Base-by-base conservation (phyloP, 2,888 invertebrate genomes). In the Megamerina dolium region DNA sequence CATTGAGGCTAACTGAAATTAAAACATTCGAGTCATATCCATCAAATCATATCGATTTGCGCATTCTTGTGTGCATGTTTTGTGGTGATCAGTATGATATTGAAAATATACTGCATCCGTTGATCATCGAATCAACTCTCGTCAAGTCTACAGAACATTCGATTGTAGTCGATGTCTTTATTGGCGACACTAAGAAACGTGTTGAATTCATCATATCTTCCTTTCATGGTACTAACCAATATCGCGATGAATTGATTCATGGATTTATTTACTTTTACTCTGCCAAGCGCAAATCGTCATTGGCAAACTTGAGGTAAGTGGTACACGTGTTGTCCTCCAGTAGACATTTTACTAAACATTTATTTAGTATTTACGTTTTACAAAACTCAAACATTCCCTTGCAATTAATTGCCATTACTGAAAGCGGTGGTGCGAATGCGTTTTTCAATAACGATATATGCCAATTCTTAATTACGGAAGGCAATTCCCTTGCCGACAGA, bases 231-330 rank as follows among this genome's bases (percentile, higher is more conserved):
- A 91, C 92, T 29, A 87, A 87, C 72, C 87, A 90, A 59, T 91
- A 90, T 69, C 79, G 91, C 55, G 90, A 93, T 69, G 89, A 92
- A 66, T 75, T 94, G 40, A 90, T 92, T 51, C 95, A 96, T 65
- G 96, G 95, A 19, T 93, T 92, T 66, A 90, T 96, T 60, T 79
- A 95, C 51, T 90, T 94, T 47, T 96, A 92, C 71, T 95, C 94
- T 0, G 87, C 93, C 8, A 92, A 93, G 72, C 79, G 95, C 65
- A 90, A 89, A 79, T 94, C 95, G 19, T 95, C 94, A 10, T 77
- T 95, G 54, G 87, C 92, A 5, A 93, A 92, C 31, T 77, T 96
- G 48, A 89, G 86, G 91, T 87, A 73, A 75, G 77, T 30, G 12
- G 13, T 13, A 8, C 16, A 40, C 23, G 12, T 20, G 6, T 23